These are phyloP conservation scores for Spialia ferax DNA, from an alignment of 2,888 invertebrate genomes.

Conservation along the genomic window DNA sequence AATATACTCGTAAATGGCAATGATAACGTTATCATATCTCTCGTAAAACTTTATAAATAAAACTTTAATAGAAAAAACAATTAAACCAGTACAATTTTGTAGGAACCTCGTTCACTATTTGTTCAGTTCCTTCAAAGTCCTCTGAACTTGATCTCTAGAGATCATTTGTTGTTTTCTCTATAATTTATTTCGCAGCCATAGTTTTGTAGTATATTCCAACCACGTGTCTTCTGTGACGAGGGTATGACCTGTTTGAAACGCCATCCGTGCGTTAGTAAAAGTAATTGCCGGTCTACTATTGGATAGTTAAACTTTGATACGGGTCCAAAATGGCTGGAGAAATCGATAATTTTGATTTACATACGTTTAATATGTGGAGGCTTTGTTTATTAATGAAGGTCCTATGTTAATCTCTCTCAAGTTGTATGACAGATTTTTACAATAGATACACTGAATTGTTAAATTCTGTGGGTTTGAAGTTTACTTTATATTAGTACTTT, in stretches of 20 bases:
- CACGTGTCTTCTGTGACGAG: conserved; percentile 24
- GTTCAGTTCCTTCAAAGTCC: too few relatives aligned
- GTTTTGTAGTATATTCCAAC: conserved; percentile 4
- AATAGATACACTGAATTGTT: too few relatives aligned
- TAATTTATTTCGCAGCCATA: conserved; percentile 8
- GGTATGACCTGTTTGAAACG: conserved; percentile 18
- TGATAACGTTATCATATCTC: too few relatives aligned
- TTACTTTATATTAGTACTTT: too few relatives aligned
- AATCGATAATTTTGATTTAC: conserved; percentile 22
- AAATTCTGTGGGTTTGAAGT: too few relatives aligned
- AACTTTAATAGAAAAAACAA: too few relatives aligned
- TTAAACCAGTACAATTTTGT: too few relatives aligned
- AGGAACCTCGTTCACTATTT: too few relatives aligned
- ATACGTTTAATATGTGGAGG: not conserved
- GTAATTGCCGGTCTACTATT: conserved; percentile 20
- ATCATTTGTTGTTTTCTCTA: not conserved
- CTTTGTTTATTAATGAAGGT: not conserved
- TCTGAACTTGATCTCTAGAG: not conserved
- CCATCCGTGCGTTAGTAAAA: conserved; percentile 27
- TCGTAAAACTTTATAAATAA: too few relatives aligned
- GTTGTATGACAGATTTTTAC: too few relatives aligned
- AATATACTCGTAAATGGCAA: too few relatives aligned
- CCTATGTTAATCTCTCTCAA: too few relatives aligned
- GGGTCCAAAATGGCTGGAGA: conserved; percentile 1
- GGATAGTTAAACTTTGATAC: conserved; percentile 17